A percentile compares a stretch with the other conserved stretches of the same genome.
Evolutionary conservation across 2,888 invertebrate genomes (phyloP).

Genomic region (Aelia acuminata): DNA sequence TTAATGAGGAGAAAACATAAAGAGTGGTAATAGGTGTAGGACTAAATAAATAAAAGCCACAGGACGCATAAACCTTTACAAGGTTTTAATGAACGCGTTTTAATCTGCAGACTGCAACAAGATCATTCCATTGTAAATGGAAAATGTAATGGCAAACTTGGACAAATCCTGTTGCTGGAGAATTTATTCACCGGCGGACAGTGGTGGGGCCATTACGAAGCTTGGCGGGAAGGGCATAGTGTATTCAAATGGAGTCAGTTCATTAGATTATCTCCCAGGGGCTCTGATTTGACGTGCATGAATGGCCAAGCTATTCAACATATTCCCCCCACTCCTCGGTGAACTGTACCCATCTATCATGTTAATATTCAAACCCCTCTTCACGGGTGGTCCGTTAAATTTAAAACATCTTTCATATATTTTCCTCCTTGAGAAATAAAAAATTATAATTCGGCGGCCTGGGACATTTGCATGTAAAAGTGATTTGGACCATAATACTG

Average conservation of each 20-base stretch:
- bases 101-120: neutral
- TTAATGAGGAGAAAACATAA: too few species aligned
- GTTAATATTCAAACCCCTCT: conserved; percentile 33
- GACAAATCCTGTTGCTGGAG: neutral
- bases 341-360: conserved; percentile 23
- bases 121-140: neutral
- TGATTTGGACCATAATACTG: neutral
- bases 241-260: conserved; percentile 48
- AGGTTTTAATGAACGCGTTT: neutral
- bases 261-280: conserved; percentile 31
- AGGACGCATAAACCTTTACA: neutral
- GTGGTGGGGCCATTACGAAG: conserved; percentile 21
- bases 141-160: conserved; percentile 5
- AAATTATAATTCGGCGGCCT: neutral
- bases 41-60: neutral
- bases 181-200: conserved; percentile 4
- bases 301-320: conserved; percentile 34
- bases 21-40: too few species aligned
- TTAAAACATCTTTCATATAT: neutral
- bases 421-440: neutral
- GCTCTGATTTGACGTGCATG: conserved; percentile 48
- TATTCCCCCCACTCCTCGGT: neutral
- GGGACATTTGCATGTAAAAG: neutral
- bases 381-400: conserved; percentile 27
- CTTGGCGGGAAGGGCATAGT: neutral